Evolutionary conservation across 2,797 vertebrate species (phyloP).

Genomic region (Sebastes glaucus): DNA sequence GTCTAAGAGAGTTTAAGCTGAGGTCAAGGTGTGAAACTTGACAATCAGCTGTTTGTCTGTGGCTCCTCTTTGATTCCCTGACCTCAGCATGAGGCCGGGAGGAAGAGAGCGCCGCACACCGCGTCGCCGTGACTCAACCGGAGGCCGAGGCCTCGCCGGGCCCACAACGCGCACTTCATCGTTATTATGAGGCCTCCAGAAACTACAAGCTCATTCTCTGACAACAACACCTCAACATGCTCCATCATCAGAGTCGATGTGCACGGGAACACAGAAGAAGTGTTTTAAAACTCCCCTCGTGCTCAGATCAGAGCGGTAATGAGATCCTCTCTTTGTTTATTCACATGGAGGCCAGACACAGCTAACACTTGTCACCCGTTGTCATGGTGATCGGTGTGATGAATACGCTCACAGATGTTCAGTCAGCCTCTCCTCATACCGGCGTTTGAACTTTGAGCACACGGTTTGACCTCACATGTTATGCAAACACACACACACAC

Average conservation of each 20-base stretch:
- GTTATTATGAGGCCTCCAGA: slow-evolving; percentile 36
- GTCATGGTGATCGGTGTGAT: slow-evolving; percentile 62
- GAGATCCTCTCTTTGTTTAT: slow-evolving; percentile 60
- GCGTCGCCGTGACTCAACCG: slow-evolving; percentile 53
- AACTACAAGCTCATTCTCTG: slow-evolving; percentile 47
- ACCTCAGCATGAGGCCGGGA: slow-evolving; percentile 63
- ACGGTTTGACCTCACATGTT: slow-evolving; percentile 65
- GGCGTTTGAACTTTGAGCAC: slow-evolving; percentile 65
- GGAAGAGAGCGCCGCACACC: slow-evolving; percentile 59
- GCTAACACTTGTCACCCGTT: slow-evolving; percentile 51
- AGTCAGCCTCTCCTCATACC: slow-evolving; percentile 37
- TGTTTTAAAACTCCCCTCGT: neutral
- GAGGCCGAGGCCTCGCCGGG: slow-evolving; percentile 56
- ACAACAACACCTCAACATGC: slow-evolving; percentile 41
- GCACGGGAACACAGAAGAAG: slow-evolving; percentile 12
- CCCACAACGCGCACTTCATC: slow-evolving; percentile 48
- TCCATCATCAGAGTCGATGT: slow-evolving; percentile 19
- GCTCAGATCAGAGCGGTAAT: neutral
- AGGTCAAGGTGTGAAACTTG: slow-evolving; percentile 81
- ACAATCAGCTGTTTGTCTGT: slow-evolving; percentile 83
- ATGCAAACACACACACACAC: slow-evolving; percentile 55
- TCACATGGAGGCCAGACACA: slow-evolving; percentile 63
- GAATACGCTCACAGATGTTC: slow-evolving; percentile 70
- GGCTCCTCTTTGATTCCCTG: slow-evolving; percentile 76
- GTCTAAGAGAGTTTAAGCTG: slow-evolving; percentile 74